Base-by-base conservation (phyloP, 2,888 invertebrate genomes). In the Crioceris asparagi region DNA sequence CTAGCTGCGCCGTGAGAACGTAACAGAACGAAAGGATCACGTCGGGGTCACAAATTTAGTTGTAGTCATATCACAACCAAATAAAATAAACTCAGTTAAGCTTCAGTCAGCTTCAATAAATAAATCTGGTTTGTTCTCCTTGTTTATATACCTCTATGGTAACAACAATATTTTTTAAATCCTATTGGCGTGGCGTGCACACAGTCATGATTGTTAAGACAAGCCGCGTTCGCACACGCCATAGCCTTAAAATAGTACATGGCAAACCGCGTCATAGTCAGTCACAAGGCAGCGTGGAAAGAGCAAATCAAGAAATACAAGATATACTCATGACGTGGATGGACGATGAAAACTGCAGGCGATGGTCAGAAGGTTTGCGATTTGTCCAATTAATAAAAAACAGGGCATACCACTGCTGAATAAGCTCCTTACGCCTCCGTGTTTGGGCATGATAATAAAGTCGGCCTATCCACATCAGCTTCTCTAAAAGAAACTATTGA, bases 351-450 rank as follows among this genome's bases (percentile, higher is more conserved):
- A 43, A 55, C 4, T 50, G 49, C 3, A 52, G 32, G 16, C 54
- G 57, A 40, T 65, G 62, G 64, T 55, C 53, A 10, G 53, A 61
- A 44, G 64, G 62, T 12, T 39, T 62, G 32, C 30, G 45, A 33
- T 63, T 62, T 49, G 49, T 63, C 14, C 62, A 66, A 43, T 49
- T 61, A 32, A 59, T 55, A 56, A 64, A 66, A 54, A 66, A 65
- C 44, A 45, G 49, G 42, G 54, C 57, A 17, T 47, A 50, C 41
- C 60, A 64, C 45, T 19, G 47, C 36, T 60, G 55, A 29, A 63
- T 41, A 21, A 50, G 40, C 45, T 16, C 52, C 53, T 11, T 53
- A 53, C 35, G 41, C 49, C 45, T 51, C 52, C 16, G 40, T 49
- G 38, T 49, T 53, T 33, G 49, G 51, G 6, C 19, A 37, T 33